Evolutionary conservation across 2,113 vertebrate genomes (phyloP).

Genomic region (Pseudorasbora parva): DNA sequence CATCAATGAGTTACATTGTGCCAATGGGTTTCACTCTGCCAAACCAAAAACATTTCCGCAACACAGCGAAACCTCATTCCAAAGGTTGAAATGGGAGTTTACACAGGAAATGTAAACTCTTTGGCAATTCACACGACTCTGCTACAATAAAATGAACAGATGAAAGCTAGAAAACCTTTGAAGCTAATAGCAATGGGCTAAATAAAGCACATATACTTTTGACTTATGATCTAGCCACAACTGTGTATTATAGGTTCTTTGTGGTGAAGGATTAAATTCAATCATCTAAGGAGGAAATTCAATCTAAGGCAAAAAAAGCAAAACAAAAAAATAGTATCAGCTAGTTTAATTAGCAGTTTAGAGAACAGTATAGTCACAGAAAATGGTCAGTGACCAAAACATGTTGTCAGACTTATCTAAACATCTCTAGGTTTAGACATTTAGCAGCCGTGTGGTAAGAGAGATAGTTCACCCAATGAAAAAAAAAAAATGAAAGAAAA

Average conservation of each 20-base stretch:
- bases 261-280: background rate
- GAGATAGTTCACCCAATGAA: no score
- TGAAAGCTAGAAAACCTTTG: background rate
- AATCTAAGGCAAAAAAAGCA: background rate
- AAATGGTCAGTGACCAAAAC: background rate
- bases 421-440: background rate
- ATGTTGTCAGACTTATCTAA: background rate
- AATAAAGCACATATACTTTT: background rate
- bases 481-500: no score
- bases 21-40: background rate
- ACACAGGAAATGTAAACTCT: background rate
- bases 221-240: background rate
- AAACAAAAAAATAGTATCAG: background rate
- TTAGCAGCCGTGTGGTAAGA: background rate
- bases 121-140: background rate
- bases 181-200: background rate
- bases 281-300: background rate
- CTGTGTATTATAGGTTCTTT: background rate
- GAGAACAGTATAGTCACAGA: background rate
- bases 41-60: background rate
- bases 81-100: background rate
- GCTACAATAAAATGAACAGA: background rate
- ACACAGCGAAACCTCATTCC: background rate
- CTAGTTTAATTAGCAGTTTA: background rate
- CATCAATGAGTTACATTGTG: background rate